Percentiles rank a stretch among this genome's conserved stretches.
phyloP scores from a whole-genome alignment of 2,797 vertebrate genomes.

The Cygnus olor region DNA sequence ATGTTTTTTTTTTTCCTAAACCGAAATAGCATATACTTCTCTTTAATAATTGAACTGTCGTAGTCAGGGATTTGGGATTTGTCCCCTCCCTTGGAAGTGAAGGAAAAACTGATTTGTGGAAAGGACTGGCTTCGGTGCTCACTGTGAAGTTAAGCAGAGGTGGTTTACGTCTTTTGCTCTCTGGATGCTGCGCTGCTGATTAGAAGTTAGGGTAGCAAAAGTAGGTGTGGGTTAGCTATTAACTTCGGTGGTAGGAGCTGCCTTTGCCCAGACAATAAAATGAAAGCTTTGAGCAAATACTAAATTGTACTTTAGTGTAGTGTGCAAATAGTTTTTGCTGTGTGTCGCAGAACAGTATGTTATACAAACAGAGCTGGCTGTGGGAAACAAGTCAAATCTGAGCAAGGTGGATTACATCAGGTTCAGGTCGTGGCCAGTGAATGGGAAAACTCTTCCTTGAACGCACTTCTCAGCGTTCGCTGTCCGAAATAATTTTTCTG shows the following conservation, averaged over 20 bases:
- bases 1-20: neutral
- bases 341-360: slow-evolving; percentile 60
- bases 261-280: slow-evolving; percentile 66
- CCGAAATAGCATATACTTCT: neutral
- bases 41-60: neutral
- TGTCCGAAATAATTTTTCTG: slow-evolving; percentile 27
- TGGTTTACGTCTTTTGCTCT: neutral
- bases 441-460: slow-evolving; percentile 39
- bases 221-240: slow-evolving; percentile 59
- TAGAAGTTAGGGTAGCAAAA: slow-evolving; percentile 5
- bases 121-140: neutral
- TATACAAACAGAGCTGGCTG: slow-evolving; percentile 58
- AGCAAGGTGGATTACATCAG: slow-evolving; percentile 49
- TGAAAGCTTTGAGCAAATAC: slow-evolving; percentile 67
- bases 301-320: slow-evolving; percentile 26
- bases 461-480: neutral
- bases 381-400: slow-evolving; percentile 23
- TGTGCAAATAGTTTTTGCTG: slow-evolving; percentile 65
- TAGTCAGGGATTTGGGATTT: neutral
- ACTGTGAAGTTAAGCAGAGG: neutral
- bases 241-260: slow-evolving; percentile 53
- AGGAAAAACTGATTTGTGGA: neutral
- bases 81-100: neutral
- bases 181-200: neutral
- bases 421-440: slow-evolving; percentile 16